Evolutionary conservation across 2,888 invertebrate genomes (phyloP), one percentile per base, ranked within the genome.

Genomic region (Morpho deidamia): DNA sequence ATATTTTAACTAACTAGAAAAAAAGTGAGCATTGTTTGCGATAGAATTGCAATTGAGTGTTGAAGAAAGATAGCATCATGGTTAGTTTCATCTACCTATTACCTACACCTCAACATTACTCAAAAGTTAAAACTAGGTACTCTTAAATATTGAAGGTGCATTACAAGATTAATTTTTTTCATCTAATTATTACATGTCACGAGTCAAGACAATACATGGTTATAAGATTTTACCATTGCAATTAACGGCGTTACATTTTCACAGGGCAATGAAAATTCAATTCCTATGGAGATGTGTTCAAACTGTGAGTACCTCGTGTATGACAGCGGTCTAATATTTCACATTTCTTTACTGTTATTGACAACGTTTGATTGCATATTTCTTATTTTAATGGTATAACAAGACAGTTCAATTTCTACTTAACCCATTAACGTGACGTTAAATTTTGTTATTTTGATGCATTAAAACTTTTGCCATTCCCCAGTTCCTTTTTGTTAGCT

Each of bases 211-310:
- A 37, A 37, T 37, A 37, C 8, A 37, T 10, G 23, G 5, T 23
- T 23, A 23, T 0, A 23, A 23, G 23, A 23, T 3, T 5, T 23
- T 23, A 23, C 5, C 23, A 23, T 23, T 23, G 35, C 35, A 10
- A 37, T 37, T 10, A 37, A 10, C 4, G 3, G 2, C 10, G 7
- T 37, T 37, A 7, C 35, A n/a, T 42, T 51, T 63, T 70, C 93
- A 52, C 92, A 97, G 98, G 98, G 98, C 90, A 98, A 98, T 91
- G 98, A 98, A 92, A 95, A 94, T 81, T 97, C 97, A 70, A 93
- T 98, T 81, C 97, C 97, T 70, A 96, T 98, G 96, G 98, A 98
- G 93, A 94, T 98, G 72, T 97, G 97, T 93, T 96, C 97, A 82
- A 97, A 97, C 83, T 97, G 96, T 96, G 91, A 95, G 96, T 95